Conservation (phyloP, 1,140 invertebrate genomes). For the Cardiocondyla obscurior region DNA sequence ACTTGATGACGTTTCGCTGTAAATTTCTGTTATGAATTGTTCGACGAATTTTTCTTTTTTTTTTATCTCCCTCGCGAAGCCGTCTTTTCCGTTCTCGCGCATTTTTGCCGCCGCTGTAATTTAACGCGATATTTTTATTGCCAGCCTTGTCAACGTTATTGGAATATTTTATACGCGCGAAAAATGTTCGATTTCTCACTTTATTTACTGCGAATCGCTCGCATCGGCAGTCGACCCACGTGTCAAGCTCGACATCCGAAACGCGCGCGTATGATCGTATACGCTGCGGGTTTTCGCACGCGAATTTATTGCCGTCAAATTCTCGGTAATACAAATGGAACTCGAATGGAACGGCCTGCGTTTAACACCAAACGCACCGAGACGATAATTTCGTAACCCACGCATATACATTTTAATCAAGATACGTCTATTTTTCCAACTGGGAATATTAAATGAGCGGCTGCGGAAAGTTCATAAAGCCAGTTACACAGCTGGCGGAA, state of each 20-base stretch:
- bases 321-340: neutral
- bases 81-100: conserved; percentile 9
- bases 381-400: neutral
- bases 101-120: neutral
- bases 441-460: neutral
- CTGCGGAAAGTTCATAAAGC: neutral
- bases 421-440: conserved; percentile 11
- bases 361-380: neutral
- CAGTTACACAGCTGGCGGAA: neutral
- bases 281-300: neutral
- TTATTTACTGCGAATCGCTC: conserved; percentile 11
- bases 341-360: neutral
- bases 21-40: neutral
- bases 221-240: conserved; percentile 4
- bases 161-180: conserved; percentile 2
- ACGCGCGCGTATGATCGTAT: conserved; percentile 4
- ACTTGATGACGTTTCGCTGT: neutral
- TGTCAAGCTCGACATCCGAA: neutral
- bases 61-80: neutral
- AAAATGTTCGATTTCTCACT: neutral
- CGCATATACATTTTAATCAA: conserved; percentile 6
- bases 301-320: conserved; percentile 10
- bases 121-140: conserved; percentile 10
- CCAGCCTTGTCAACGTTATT: conserved; percentile 5
- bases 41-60: neutral